Percentiles rank a stretch among this genome's conserved stretches.
These are phyloP conservation scores for Sympetrum striolatum DNA, from an alignment of 2,888 invertebrate species.

Conservation along the genomic window DNA sequence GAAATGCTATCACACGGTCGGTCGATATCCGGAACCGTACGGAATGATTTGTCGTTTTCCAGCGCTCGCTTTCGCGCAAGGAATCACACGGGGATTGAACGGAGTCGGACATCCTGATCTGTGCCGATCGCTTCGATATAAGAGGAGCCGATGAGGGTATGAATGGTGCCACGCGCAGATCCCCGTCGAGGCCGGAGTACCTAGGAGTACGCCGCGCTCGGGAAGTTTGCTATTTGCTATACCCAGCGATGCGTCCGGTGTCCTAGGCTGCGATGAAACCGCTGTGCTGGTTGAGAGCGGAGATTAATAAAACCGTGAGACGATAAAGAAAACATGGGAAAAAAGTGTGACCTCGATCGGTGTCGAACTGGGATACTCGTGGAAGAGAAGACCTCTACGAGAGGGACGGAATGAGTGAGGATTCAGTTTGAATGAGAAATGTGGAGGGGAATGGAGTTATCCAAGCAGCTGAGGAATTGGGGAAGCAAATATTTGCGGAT, in stretches of 20 bases:
- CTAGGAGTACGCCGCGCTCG: background rate
- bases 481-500: background rate
- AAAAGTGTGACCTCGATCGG: background rate
- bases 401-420: background rate
- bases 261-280: background rate
- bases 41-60: no score
- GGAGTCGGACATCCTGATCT: background rate
- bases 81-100: background rate
- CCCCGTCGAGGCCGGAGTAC: background rate
- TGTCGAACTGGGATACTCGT: background rate
- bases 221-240: conserved; percentile 26
- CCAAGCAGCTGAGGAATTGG: background rate
- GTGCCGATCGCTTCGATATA: background rate
- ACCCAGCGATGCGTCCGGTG: conserved; percentile 17
- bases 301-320: background rate
- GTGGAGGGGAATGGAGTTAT: background rate
- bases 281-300: background rate
- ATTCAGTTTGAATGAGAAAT: background rate
- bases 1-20: no score
- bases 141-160: background rate
- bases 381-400: background rate
- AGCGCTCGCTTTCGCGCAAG: no score
- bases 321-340: background rate
- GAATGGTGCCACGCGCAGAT: background rate
- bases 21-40: no score